These are phyloP conservation scores for Macrobrachium rosenbergii DNA, from an alignment of 1,140 invertebrate species.

Conservation along the genomic window DNA sequence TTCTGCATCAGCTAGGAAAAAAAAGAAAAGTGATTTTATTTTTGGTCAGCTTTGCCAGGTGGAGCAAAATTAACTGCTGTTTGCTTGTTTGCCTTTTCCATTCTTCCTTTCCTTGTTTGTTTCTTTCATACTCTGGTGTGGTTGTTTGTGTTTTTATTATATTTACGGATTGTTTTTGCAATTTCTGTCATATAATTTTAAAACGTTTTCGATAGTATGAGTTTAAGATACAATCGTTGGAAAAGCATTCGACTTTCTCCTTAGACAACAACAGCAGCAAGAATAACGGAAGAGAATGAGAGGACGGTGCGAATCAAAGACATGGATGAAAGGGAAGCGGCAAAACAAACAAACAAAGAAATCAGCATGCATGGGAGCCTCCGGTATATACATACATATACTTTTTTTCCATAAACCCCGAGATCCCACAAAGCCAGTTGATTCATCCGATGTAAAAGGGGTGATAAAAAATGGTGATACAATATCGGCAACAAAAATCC, in stretches of 20 bases:
- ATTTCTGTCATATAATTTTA: no score
- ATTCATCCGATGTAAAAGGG: slow-evolving; percentile 1
- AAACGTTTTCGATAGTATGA: no score
- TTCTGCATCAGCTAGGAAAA: slow-evolving; percentile 2
- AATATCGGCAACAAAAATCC: slow-evolving; percentile 43
- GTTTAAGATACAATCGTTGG: no score
- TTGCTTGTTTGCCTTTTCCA: background rate
- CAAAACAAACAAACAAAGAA: background rate
- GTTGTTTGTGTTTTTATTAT: no score
- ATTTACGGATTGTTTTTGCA: no score
- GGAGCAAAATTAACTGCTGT: slow-evolving; percentile 12
- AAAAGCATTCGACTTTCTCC: no score
- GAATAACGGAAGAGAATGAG: background rate
- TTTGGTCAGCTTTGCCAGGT: background rate
- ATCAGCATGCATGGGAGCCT: background rate
- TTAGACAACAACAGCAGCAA: no score
- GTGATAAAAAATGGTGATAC: background rate
- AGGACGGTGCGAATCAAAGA: background rate
- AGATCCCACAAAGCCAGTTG: slow-evolving; percentile 38
- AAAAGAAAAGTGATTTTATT: slow-evolving; percentile 24
- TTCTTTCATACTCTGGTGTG: background rate
- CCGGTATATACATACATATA: background rate
- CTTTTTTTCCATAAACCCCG: background rate
- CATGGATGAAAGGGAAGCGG: background rate
- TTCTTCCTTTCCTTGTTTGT: background rate